Percentiles rank a stretch among this genome's conserved stretches.
These are phyloP conservation scores for Thera britannica DNA, from an alignment of 2,888 invertebrate species.

Conservation along the genomic window DNA sequence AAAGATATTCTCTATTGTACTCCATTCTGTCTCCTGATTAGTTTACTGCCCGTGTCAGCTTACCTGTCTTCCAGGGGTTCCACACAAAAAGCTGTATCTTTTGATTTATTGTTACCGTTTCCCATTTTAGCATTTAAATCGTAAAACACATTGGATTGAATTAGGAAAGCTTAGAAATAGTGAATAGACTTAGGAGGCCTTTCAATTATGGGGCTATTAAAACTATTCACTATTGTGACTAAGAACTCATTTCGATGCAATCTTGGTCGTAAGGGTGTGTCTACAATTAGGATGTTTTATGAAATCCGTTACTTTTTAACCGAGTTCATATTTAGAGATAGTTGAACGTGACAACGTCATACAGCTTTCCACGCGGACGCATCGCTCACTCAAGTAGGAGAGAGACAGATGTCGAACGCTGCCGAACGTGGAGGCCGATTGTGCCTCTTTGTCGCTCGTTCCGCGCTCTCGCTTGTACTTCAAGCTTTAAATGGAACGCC, in stretches of 20 bases:
- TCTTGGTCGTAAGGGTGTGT: background rate
- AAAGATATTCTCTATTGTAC: background rate
- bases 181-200: conserved; percentile 5
- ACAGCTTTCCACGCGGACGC: too few species aligned
- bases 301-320: background rate
- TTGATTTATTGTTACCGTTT: conserved; percentile 7
- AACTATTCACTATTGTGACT: conserved; percentile 27
- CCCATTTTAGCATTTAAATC: conserved; percentile 8
- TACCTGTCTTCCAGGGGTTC: background rate
- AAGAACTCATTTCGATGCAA: conserved; percentile 20
- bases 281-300: background rate
- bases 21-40: too few species aligned
- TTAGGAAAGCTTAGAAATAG: conserved; percentile 8
- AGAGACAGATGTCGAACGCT: too few species aligned
- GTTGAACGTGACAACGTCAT: too few species aligned
- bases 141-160: conserved; percentile 5
- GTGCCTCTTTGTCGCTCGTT: too few species aligned
- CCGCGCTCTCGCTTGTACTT: too few species aligned
- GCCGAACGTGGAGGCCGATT: too few species aligned
- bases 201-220: conserved; percentile 30
- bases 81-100: background rate
- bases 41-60: background rate
- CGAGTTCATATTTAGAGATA: too few species aligned
- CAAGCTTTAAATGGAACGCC: too few species aligned
- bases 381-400: too few species aligned